These are phyloP conservation scores for Tenodera sinensis DNA, from an alignment of 2,888 invertebrate genomes.

Conservation along the genomic window DNA sequence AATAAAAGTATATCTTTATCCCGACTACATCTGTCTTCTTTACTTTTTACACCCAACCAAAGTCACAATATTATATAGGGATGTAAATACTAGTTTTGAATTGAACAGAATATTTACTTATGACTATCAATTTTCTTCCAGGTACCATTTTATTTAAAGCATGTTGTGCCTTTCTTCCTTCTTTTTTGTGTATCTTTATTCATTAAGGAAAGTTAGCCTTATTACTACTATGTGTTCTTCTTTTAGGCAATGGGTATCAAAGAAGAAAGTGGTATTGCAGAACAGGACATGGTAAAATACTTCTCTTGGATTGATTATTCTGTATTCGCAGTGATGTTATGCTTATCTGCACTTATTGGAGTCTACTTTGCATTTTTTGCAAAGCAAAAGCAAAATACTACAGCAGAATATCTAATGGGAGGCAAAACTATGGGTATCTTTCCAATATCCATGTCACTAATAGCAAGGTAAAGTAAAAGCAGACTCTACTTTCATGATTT, in stretches of 20 bases:
- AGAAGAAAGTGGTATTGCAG: neutral
- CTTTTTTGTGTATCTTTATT: too few species aligned
- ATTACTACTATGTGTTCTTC: neutral
- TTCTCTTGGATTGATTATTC: conserved; percentile 55
- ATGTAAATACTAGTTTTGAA: too few species aligned
- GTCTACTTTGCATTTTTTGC: conserved; percentile 70
- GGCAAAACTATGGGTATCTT: conserved; percentile 75
- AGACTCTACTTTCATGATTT: neutral
- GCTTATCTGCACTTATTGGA: conserved; percentile 63
- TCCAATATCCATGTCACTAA: conserved; percentile 72
- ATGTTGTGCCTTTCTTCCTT: too few species aligned
- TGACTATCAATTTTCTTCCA: too few species aligned
- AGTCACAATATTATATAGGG: too few species aligned
- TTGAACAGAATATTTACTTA: too few species aligned
- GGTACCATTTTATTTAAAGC: too few species aligned
- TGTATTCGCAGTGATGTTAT: conserved; percentile 63
- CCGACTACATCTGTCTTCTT: too few species aligned
- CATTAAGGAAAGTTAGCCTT: neutral
- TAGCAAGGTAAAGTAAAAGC: conserved; percentile 59
- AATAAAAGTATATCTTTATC: too few species aligned
- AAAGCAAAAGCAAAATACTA: conserved; percentile 63
- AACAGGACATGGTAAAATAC: neutral
- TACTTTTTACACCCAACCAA: too few species aligned
- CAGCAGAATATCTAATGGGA: conserved; percentile 68
- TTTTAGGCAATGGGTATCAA: neutral